A percentile compares a stretch with the other conserved stretches of the same genome.
Evolutionary conservation across 2,888 invertebrate genomes (phyloP).

Genomic region (Epistrophe eligans): DNA sequence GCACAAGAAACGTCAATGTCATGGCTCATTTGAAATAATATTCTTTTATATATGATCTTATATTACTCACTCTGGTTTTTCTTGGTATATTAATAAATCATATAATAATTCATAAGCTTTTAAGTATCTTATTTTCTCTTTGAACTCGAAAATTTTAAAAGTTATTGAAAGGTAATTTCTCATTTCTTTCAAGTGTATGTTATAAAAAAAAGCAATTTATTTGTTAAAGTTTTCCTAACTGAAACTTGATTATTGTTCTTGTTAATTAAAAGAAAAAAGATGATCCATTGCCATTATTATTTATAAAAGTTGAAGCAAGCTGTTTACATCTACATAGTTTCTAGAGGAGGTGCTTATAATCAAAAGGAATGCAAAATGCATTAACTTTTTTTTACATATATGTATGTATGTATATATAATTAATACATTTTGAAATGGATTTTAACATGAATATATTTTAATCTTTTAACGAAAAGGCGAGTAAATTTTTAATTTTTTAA

Average conservation of each 20-base stretch:
- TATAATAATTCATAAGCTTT: conserved; percentile 5
- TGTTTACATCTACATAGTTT: not conserved
- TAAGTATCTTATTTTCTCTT: conserved; percentile 3
- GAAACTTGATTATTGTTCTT: not conserved
- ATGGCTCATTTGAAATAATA: conserved; percentile 11
- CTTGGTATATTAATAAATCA: not conserved
- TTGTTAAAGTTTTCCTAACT: not conserved
- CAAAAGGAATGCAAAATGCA: too few relatives aligned
- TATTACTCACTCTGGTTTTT: not conserved
- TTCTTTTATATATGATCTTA: not conserved
- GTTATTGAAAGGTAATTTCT: conserved; percentile 12
- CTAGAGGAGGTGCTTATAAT: too few relatives aligned
- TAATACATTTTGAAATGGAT: too few relatives aligned
- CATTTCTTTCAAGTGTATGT: conserved; percentile 6
- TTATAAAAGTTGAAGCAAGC: not conserved
- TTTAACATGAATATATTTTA: too few relatives aligned
- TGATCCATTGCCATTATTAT: not conserved
- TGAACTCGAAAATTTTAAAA: conserved; percentile 4
- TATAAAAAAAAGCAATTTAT: not conserved
- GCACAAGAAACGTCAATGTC: conserved; percentile 29
- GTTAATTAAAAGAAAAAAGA: not conserved
- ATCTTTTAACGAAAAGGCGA: too few relatives aligned
- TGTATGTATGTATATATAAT: too few relatives aligned
- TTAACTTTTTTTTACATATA: too few relatives aligned
- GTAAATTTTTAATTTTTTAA: too few relatives aligned